Conservation (phyloP, 2,113 vertebrate species). For the Aramus guarauna region DNA sequence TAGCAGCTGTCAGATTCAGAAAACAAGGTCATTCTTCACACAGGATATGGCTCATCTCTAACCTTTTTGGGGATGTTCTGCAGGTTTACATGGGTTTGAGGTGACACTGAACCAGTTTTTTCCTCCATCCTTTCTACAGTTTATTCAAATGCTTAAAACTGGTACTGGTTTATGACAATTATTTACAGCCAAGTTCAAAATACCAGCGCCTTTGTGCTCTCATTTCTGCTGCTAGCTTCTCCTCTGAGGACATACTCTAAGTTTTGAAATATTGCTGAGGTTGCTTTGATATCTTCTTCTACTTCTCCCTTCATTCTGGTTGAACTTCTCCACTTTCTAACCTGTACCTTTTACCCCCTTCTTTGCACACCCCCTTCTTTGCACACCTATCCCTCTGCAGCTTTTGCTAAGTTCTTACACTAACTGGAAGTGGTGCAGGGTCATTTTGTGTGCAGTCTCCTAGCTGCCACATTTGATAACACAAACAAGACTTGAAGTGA, state of each 20-base stretch:
- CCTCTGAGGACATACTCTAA: accelerated
- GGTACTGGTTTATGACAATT: not conserved
- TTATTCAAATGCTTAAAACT: not conserved
- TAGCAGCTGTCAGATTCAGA: not conserved
- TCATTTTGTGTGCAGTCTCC: not conserved
- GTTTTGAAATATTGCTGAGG: not conserved
- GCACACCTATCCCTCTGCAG: not conserved
- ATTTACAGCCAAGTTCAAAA: not conserved
- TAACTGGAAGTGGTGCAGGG: not conserved
- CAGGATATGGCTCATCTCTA: not conserved
- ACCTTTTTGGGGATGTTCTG: not conserved
- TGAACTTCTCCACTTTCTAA: not conserved
- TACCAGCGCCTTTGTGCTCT: not conserved
- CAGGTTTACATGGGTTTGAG: not conserved
- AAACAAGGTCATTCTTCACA: not conserved
- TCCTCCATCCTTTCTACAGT: not conserved
- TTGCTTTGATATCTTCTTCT: not conserved
- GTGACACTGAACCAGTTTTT: not conserved
- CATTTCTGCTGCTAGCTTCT: not conserved
- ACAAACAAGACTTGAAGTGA: not conserved
- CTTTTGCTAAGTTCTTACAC: not conserved
- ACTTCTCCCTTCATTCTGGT: not conserved
- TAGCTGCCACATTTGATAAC: not conserved
- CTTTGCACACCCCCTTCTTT: not conserved
- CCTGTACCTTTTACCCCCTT: not conserved